Evolutionary conservation across 2,113 vertebrate genomes (phyloP).

Genomic region (Eubucco bourcierii): DNA sequence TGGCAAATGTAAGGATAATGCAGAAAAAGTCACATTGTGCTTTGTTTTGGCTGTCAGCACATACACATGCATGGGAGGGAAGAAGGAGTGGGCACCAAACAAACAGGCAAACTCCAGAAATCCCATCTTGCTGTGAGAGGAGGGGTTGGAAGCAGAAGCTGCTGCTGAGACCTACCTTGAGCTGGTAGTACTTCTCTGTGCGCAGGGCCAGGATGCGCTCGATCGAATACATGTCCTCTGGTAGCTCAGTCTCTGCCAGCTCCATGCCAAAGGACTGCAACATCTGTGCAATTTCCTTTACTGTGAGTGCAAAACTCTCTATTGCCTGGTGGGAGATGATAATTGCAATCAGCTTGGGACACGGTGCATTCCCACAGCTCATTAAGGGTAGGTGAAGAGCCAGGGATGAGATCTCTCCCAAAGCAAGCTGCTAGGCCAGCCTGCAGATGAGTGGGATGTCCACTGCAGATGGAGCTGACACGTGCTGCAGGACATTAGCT

Average conservation of each 20-base stretch:
- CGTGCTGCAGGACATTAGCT: not conserved
- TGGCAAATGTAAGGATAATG: not conserved
- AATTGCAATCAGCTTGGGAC: not conserved
- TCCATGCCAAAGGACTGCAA: constrained; percentile 92
- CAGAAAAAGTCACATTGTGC: fast-evolving
- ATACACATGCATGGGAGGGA: not conserved
- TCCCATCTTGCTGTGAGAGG: fast-evolving
- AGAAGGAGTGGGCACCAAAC: not conserved
- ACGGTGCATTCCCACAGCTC: not conserved
- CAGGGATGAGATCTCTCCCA: not conserved
- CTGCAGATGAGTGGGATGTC: not conserved
- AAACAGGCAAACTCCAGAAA: not conserved
- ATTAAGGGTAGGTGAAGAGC: fast-evolving
- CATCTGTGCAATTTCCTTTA: constrained; percentile 97
- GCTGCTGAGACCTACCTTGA: constrained; percentile 81
- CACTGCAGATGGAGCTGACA: not conserved
- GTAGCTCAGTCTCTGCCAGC: constrained; percentile 88
- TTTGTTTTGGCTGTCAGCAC: not conserved
- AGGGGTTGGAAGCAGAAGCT: not conserved
- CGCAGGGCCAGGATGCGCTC: constrained; percentile 84
- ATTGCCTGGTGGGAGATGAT: constrained; percentile 82
- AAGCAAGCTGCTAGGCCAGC: too few species aligned
- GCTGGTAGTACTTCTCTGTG: constrained; percentile 86
- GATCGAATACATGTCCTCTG: constrained; percentile 80
- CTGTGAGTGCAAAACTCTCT: constrained; percentile 94